These are phyloP conservation scores for Drosophila borealis DNA, from an alignment of 2,888 invertebrate genomes.

Conservation along the genomic window DNA sequence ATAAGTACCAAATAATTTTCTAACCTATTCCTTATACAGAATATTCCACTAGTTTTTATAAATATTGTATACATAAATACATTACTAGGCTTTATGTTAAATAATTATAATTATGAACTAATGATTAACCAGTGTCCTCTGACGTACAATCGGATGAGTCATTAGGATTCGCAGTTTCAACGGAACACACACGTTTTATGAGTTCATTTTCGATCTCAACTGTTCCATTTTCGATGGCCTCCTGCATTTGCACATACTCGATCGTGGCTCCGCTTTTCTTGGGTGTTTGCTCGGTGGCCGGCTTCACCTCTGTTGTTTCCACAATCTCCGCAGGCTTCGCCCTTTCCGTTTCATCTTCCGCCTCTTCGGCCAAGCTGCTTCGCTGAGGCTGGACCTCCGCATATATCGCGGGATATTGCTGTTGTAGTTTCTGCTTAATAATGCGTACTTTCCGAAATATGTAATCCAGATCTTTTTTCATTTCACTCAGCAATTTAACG, in stretches of 20 bases:
- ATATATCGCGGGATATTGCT: slow-evolving; percentile 89
- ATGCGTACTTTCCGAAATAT: slow-evolving; percentile 96
- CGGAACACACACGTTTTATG: slow-evolving; percentile 86
- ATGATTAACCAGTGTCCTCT: slow-evolving; percentile 85
- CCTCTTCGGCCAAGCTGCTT: slow-evolving; percentile 85
- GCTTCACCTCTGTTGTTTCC: slow-evolving; percentile 39
- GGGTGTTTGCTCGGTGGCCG: slow-evolving; percentile 54
- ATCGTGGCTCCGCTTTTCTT: slow-evolving; percentile 80
- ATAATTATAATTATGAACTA: slow-evolving; percentile 20
- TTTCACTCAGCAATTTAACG: slow-evolving; percentile 93
- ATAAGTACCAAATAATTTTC: slow-evolving; percentile 96
- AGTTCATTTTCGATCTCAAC: slow-evolving; percentile 84
- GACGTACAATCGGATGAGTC: slow-evolving; percentile 89
- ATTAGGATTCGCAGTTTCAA: slow-evolving; percentile 88
- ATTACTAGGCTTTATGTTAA: slow-evolving; percentile 10
- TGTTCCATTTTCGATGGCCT: slow-evolving; percentile 83
- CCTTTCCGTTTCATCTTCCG: slow-evolving; percentile 85
- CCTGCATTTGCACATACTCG: slow-evolving; percentile 85
- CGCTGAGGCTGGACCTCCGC: slow-evolving; percentile 86
- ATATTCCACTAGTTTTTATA: slow-evolving; percentile 19
- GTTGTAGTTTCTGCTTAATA: slow-evolving; percentile 92
- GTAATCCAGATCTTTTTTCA: slow-evolving; percentile 97
- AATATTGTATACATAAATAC: slow-evolving; percentile 26
- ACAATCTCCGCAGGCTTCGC: slow-evolving; percentile 61
- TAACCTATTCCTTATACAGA: slow-evolving; percentile 83